Base-by-base conservation (phyloP, 2,797 vertebrate genomes). In the Rhinophrynus dorsalis region DNA sequence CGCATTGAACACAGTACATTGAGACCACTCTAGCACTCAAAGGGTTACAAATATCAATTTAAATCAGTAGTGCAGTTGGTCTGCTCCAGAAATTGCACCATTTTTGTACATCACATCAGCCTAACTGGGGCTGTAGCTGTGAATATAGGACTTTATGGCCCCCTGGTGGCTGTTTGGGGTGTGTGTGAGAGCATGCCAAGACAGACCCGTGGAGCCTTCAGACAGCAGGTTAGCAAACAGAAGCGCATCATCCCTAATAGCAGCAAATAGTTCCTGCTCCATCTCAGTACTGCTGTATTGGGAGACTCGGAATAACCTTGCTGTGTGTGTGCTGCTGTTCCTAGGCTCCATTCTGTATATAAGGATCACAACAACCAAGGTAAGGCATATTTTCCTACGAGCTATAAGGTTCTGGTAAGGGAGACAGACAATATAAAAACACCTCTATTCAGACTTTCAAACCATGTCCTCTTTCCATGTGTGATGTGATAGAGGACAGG, bases 191-290 rank as follows among this genome's bases (percentile, higher is more conserved):
- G 59, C 30, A 62, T 71, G 59, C 68, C 59, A 63, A 37, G 30
- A 40, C 30, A 71, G 68, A 63, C 42, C 59, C 29, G 15, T 33
- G 29, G 51, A 58, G 52, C 68, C 51, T 40, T 65, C 23, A 51
- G 51, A 72, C 68, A 58, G 68, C 60, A 72, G 68, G 61, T 64
- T 58, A 72, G 68, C 61, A 58, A 32, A 58, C 60, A 72, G 42
- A 57, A 65, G 68, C 60, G 56, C 61, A 65, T 71, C 60, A 52
- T 32, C 35, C 5, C 52, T 72, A 72, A 63, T 51, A 64, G 60
- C 68, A 32, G 68, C 60, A 71, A 24, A 63, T 44, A 69, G 50
- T 50, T 56, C 9, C 52, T 57, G 61, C 61, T 50, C 12, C 38
- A 32, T 64, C 52, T 29, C 42, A 40, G 51, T 51, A 17, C 56